These are phyloP conservation scores for Florisuga fusca DNA, from an alignment of 2,797 vertebrate species.

Conservation along the genomic window DNA sequence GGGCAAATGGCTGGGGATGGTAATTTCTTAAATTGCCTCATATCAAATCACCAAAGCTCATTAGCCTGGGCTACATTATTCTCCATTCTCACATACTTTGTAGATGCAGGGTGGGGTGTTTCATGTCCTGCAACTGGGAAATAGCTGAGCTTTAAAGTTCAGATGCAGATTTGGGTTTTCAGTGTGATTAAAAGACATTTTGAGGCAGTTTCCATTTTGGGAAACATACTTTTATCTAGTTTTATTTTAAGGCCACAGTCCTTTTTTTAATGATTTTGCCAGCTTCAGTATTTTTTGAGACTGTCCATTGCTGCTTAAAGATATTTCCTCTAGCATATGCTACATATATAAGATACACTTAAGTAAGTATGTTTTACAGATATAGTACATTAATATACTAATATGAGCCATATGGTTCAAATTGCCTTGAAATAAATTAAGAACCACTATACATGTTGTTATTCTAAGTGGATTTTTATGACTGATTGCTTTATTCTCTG, in stretches of 20 bases:
- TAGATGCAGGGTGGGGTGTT: not conserved
- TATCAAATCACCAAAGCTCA: not conserved
- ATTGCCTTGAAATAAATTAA: constrained; percentile 57
- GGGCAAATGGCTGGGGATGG: not conserved
- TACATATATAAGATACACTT: not conserved
- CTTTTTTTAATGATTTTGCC: not conserved
- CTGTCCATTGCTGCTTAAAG: not conserved
- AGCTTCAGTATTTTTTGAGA: not conserved
- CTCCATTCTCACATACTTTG: not conserved
- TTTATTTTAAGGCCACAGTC: not conserved
- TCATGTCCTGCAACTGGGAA: constrained; percentile 3
- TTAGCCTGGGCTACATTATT: not conserved
- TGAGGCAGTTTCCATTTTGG: not conserved
- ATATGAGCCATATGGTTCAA: constrained; percentile 27
- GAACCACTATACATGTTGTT: not conserved
- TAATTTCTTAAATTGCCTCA: not conserved
- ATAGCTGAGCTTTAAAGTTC: constrained; percentile 27
- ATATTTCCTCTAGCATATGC: not conserved
- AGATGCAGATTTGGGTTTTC: constrained; percentile 2
- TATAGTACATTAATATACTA: constrained; percentile 16
- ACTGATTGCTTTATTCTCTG: not conserved
- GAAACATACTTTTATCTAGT: not conserved
- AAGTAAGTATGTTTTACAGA: constrained; percentile 2
- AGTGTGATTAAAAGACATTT: not conserved
- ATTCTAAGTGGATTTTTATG: constrained; percentile 40